A percentile compares a stretch with the other conserved stretches of the same genome.
These are phyloP conservation scores for Notodonta ziczac DNA, from an alignment of 2,888 invertebrate genomes.

Conservation along the genomic window DNA sequence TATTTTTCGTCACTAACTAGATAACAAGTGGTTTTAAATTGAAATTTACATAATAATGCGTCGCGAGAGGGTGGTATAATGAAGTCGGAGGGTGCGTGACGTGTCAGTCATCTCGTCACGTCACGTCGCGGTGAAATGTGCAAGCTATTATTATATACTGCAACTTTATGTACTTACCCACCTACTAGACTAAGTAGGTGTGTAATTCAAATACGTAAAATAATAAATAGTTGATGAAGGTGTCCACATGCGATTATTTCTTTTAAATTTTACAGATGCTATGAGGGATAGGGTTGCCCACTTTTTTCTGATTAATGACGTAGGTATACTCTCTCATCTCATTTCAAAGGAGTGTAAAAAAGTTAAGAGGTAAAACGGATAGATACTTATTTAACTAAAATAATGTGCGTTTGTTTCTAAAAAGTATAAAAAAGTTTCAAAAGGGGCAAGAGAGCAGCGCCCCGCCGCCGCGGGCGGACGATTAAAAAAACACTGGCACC, in stretches of 20 bases:
- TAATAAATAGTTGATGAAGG: too few relatives aligned
- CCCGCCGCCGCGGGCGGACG: conserved; percentile 51
- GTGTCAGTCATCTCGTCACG: conserved; percentile 43
- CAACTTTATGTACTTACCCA: background rate
- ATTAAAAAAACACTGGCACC: conserved; percentile 55
- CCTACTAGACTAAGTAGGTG: too few relatives aligned
- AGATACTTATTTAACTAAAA: too few relatives aligned
- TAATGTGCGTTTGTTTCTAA: conserved; percentile 42
- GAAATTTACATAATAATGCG: conserved; percentile 82
- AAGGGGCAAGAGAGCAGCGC: conserved; percentile 35
- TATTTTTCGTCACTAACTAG: conserved; percentile 83
- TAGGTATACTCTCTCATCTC: background rate
- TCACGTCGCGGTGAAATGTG: conserved; percentile 16
- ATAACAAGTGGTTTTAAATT: conserved; percentile 85
- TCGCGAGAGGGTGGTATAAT: conserved; percentile 54
- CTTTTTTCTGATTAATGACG: background rate
- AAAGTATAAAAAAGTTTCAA: conserved; percentile 43
- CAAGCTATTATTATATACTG: background rate
- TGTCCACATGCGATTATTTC: too few relatives aligned
- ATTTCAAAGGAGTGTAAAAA: too few relatives aligned
- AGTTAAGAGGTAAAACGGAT: too few relatives aligned
- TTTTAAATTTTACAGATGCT: too few relatives aligned
- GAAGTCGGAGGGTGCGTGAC: conserved; percentile 54
- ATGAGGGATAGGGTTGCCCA: too few relatives aligned
- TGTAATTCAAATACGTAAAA: too few relatives aligned